Percentiles rank a stretch among this genome's conserved stretches.
Evolutionary conservation across 2,888 invertebrate species (phyloP).

Genomic region (Nephrotoma guestfalica): DNA sequence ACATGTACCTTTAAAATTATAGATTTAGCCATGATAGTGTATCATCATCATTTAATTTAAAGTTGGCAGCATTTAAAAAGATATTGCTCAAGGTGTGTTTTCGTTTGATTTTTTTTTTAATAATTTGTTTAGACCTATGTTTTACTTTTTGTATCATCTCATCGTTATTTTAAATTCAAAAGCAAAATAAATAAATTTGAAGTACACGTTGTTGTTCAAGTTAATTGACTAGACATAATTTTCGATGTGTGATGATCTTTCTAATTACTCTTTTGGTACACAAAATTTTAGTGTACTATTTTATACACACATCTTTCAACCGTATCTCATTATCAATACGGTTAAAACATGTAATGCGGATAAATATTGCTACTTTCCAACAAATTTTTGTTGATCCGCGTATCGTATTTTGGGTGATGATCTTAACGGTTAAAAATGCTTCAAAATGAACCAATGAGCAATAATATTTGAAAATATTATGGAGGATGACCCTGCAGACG

Average conservation of each 20-base stretch:
- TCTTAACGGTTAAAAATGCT: no score
- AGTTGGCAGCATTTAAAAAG: neutral
- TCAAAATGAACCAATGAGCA: no score
- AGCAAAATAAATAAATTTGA: neutral
- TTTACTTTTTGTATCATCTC: neutral
- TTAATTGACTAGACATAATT: neutral
- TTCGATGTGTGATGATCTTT: neutral
- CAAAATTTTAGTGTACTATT: neutral
- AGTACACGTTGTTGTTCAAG: neutral
- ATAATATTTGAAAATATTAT: no score
- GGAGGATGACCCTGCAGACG: no score
- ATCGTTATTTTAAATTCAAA: neutral
- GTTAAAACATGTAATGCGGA: neutral
- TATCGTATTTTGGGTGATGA: no score
- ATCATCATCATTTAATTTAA: neutral
- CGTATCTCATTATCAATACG: neutral
- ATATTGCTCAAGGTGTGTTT: neutral
- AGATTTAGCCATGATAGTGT: neutral
- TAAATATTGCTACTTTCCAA: no score
- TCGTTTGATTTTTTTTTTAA: neutral
- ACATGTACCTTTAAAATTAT: neutral
- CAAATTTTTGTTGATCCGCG: no score
- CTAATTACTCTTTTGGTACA: neutral
- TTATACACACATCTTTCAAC: neutral
- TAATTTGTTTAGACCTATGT: neutral